phyloP scores from a whole-genome alignment of 2,797 vertebrate species.

The Yasuhikotakia modesta region DNA sequence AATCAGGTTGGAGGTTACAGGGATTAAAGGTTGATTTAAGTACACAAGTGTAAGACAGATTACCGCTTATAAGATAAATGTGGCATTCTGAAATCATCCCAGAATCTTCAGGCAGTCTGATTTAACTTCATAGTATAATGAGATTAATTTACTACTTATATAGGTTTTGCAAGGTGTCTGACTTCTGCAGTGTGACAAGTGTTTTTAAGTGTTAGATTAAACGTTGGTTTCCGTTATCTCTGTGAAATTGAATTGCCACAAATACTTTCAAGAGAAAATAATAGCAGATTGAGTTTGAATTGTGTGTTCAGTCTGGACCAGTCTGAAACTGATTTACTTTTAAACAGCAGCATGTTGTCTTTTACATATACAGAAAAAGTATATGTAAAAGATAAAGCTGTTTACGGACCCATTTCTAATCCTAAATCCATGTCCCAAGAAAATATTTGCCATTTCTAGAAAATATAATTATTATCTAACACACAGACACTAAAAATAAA shows the following conservation, averaged over 20 bases:
- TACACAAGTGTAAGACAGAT: slow-evolving; percentile 68
- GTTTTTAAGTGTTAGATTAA: not conserved
- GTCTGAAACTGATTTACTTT: not conserved
- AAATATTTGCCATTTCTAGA: not conserved
- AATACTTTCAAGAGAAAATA: slow-evolving; percentile 57
- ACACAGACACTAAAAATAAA: slow-evolving; percentile 62
- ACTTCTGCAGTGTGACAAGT: not conserved
- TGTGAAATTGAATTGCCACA: not conserved
- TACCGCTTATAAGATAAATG: slow-evolving; percentile 73
- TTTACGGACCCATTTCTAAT: too few species aligned
- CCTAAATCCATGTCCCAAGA: too few species aligned
- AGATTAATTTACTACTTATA: slow-evolving; percentile 21
- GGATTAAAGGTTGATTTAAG: slow-evolving; percentile 71
- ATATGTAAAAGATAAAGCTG: too few species aligned
- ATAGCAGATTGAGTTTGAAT: not conserved
- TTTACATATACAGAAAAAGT: too few species aligned
- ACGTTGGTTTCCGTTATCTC: not conserved
- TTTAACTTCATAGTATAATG: slow-evolving; percentile 1
- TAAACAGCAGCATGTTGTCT: not conserved
- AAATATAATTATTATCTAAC: slow-evolving; percentile 37
- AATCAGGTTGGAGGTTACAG: slow-evolving; percentile 46
- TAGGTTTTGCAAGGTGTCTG: not conserved
- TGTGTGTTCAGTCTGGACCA: not conserved
- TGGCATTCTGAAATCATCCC: slow-evolving; percentile 62
- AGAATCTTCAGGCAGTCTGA: slow-evolving; percentile 37